Base-by-base conservation (phyloP, 2,113 vertebrate genomes). In the Laticauda laticaudata region DNA sequence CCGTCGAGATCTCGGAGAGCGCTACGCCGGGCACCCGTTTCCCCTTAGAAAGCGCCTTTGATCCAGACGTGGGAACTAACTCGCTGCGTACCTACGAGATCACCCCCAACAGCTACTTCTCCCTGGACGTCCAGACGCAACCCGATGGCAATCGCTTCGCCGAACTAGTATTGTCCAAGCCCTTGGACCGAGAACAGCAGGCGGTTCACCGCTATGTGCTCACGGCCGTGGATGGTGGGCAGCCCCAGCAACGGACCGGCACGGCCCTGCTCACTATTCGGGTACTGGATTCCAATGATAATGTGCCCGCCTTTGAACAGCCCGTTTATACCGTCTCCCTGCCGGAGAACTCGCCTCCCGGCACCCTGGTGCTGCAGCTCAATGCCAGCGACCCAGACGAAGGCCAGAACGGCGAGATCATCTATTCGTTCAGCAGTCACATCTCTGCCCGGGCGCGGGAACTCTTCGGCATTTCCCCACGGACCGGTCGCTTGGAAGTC, bases 211-310 rank as follows among this genome's bases (percentile, higher is more conserved):
- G 98, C 97, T 99, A 99, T 96, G 99, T 99, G 97, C 98, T 99
- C 94, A 99, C 99, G 1, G 99, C 99, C 34, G 98, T 99, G 95
- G 99, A 99, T 96, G 99, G 99, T 45, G 99, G 99, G 45, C 97
- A 97, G 92, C 98, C 99, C 97, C 94, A 99, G 81, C 98, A 98
- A 55, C 97, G 99, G 75, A 99, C 99, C 9, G 99, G 99, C 96
- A 99, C 99, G 53, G 99, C 99, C 95, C 98, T 99, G 75, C 98
- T 99, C 93, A 99, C 99, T 95, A 97, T 99, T 92, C 98, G 98
- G 95, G 99, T 99, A 93, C 95, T 99, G 92, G 99, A 99, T 97
- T 99, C 99, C 48, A 99, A 99, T 54, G 99, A 99, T 94, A 99
- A 99, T 92, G 99, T 99, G 90, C 99, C 99, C 26, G 98, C 99